Percentiles rank a stretch among this genome's conserved stretches.
These are phyloP conservation scores for Delphinus delphis DNA, from an alignment of 2,113 vertebrate genomes.

Conservation along the genomic window DNA sequence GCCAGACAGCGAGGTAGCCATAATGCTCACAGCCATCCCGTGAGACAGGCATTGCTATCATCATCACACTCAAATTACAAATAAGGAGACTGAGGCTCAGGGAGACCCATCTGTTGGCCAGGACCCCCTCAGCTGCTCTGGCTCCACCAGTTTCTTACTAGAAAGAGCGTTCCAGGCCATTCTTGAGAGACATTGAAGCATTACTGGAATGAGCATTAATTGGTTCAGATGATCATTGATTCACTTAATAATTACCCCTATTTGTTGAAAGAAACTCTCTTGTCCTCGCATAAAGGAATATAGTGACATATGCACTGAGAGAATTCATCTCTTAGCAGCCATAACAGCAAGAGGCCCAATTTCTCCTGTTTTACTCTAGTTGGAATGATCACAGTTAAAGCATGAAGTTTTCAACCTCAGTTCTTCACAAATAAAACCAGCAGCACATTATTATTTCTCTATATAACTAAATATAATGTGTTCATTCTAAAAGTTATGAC, in stretches of 20 bases:
- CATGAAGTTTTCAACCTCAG: neutral
- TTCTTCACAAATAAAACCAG: neutral
- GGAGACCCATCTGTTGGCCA: neutral
- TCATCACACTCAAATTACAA: neutral
- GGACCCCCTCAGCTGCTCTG: neutral
- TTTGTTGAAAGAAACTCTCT: conserved; percentile 43
- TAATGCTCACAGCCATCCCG: neutral
- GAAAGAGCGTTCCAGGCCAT: neutral
- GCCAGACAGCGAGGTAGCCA: neutral
- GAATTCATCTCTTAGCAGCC: neutral
- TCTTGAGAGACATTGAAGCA: conserved; percentile 12
- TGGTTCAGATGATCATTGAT: conserved; percentile 26
- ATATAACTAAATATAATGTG: neutral
- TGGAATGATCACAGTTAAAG: neutral
- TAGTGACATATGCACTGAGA: neutral
- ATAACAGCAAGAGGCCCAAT: neutral
- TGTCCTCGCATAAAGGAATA: neutral
- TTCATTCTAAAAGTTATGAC: conserved; percentile 1
- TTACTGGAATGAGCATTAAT: conserved; percentile 42
- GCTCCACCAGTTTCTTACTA: neutral
- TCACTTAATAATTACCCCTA: conserved; percentile 47
- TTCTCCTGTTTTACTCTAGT: neutral
- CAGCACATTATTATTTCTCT: neutral
- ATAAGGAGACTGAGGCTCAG: neutral
- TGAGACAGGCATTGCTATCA: neutral